Base-by-base conservation (phyloP, 2,113 vertebrate genomes). In the Setophaga petechia region DNA sequence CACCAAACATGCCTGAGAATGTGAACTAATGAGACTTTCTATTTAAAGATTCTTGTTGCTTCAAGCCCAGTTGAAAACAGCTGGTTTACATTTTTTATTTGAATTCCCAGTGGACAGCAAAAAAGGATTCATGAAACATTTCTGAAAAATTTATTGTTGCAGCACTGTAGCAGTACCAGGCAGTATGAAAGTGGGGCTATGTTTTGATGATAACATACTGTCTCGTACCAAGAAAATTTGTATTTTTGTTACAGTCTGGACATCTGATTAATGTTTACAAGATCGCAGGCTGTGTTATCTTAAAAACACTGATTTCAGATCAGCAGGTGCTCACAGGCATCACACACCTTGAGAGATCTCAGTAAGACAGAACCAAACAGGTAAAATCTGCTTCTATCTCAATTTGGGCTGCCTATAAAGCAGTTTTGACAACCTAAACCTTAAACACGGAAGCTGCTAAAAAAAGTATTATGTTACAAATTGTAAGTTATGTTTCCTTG, bases 381-480 rank as follows among this genome's bases (percentile, higher is more conserved):
- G 97, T 96, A 92, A 97, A 93, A 94, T 95, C 98, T 97, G 97
- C 95, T 97, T 97, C 92, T 58, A 31, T 52, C 93, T 97, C 74
- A 94, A 19, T 77, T 35, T 59, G 47, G 71, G 91, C 78, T 94
- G 93, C 87, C 83, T 83, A 62, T 71, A 95, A 97, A 95, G 84
- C 37, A 96, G 94, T 51, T 94, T 35, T 90, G 94, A 84, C 81
- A 97, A 94, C 57, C 73, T 87, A 96, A 66, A 96, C 59, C 91
- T 90, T 81, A 95, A 97, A 98, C 93, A 97, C 4, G 31, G 94
- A 96, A 95, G 54, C 72, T 89, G 85, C 83, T 82, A 93, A 61
- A 12, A 47, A 39, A 87, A 25, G 66, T 58, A 91, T 83, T 90
- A 62, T 41, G 66, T 91, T 97, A 89, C 74, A 96, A 94, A 92